Conservation (phyloP, 2,113 vertebrate genomes). For the Campylorhamphus procurvoides region DNA sequence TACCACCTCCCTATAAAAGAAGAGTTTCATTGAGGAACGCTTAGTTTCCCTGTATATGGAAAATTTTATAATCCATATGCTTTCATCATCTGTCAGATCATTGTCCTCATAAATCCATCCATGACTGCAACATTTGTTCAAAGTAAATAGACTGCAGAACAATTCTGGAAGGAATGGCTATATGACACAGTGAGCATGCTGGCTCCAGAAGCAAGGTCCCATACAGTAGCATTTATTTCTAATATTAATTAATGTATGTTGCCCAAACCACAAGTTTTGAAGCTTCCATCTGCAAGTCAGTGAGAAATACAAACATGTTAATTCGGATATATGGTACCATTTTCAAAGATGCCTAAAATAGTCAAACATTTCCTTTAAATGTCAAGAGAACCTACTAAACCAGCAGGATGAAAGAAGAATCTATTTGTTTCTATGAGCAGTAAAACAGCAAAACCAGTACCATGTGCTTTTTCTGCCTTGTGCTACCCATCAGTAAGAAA, state of each 20-base stretch:
- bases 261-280: neutral
- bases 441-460: neutral
- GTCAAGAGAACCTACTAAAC: neutral
- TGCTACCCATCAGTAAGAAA: neutral
- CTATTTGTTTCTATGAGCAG: neutral
- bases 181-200: rapidly evolving
- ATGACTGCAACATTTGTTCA: neutral
- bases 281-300: neutral
- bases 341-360: neutral
- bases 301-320: neutral
- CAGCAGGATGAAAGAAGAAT: neutral
- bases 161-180: neutral
- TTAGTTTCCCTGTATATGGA: neutral
- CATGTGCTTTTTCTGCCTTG: rapidly evolving
- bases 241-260: neutral
- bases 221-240: neutral
- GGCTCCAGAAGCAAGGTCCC: neutral
- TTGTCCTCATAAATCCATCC: neutral
- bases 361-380: neutral
- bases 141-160: neutral
- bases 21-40: neutral
- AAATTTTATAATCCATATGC: neutral
- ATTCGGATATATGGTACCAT: neutral
- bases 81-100: neutral
- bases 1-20: neutral